Evolutionary conservation across 2,888 invertebrate genomes (phyloP).

Genomic region (Entomobrya proxima): DNA sequence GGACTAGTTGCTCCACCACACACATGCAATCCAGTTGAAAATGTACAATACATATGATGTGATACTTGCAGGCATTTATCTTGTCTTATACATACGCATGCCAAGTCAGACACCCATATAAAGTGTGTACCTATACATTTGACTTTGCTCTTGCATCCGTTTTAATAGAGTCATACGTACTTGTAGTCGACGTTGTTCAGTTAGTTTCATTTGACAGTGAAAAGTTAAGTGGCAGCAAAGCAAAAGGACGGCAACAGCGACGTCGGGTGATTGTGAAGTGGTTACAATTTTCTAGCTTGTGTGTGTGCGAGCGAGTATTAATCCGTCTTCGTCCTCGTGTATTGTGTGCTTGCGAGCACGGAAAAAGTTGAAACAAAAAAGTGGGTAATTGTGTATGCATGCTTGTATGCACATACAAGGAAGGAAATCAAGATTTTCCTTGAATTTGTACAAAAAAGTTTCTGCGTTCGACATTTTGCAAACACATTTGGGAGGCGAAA

Average conservation of each 20-base stretch:
- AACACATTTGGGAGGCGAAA: neutral
- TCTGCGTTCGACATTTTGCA: neutral
- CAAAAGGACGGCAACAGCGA: slow-evolving; percentile 14
- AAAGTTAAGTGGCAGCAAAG: slow-evolving; percentile 39
- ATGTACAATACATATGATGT: slow-evolving; percentile 51
- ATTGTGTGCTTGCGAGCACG: neutral
- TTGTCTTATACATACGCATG: neutral
- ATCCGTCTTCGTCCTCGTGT: neutral
- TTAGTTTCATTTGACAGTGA: slow-evolving; percentile 55
- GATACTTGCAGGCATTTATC: neutral
- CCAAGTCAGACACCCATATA: neutral
- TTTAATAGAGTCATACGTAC: slow-evolving; percentile 1
- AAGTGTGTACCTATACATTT: neutral
- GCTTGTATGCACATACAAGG: slow-evolving; percentile 8
- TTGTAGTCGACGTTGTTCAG: slow-evolving; percentile 31
- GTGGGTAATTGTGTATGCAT: slow-evolving; percentile 20
- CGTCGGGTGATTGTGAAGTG: slow-evolving; percentile 42
- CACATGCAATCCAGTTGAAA: slow-evolving; percentile 29
- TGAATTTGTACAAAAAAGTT: neutral
- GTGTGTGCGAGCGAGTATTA: neutral
- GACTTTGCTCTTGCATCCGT: neutral
- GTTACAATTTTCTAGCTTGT: slow-evolving; percentile 46
- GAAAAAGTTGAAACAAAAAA: slow-evolving; percentile 17
- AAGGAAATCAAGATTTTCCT: neutral
- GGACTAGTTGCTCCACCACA: slow-evolving; percentile 54